Conservation (phyloP, 2,888 invertebrate genomes). For the Metallyticus violacea region DNA sequence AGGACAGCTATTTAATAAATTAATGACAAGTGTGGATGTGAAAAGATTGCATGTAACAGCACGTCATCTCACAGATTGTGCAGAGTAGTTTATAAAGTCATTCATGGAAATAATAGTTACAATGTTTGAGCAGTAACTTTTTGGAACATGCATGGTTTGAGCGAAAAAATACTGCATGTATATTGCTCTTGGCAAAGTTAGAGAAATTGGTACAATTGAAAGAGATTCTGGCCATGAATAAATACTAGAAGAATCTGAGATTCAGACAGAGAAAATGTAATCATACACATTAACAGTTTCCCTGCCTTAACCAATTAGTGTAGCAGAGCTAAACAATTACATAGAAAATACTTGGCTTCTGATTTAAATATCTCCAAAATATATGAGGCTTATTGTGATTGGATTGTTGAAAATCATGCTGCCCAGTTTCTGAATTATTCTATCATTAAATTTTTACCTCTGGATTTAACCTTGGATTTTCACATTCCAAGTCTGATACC, state of each 20-base stretch:
- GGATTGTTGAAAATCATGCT: neutral
- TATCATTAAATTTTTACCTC: neutral
- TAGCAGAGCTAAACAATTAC: no score
- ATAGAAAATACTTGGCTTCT: neutral
- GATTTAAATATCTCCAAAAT: conserved; percentile 1
- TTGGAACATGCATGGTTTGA: neutral
- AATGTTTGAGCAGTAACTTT: neutral
- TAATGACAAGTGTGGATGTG: neutral
- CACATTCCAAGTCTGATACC: neutral
- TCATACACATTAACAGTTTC: neutral
- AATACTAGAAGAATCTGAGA: neutral
- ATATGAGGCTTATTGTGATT: neutral
- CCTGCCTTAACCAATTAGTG: neutral
- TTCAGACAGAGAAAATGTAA: neutral
- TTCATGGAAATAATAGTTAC: neutral
- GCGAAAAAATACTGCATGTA: neutral
- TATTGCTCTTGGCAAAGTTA: neutral
- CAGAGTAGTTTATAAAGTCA: neutral
- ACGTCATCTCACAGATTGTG: neutral
- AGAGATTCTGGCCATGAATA: neutral
- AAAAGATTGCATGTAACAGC: neutral
- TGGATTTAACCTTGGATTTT: neutral
- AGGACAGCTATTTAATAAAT: neutral
- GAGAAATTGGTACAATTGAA: neutral
- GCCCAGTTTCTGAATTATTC: neutral